Evolutionary conservation across 2,888 invertebrate species (phyloP).

Genomic region (Nomada flava): DNA sequence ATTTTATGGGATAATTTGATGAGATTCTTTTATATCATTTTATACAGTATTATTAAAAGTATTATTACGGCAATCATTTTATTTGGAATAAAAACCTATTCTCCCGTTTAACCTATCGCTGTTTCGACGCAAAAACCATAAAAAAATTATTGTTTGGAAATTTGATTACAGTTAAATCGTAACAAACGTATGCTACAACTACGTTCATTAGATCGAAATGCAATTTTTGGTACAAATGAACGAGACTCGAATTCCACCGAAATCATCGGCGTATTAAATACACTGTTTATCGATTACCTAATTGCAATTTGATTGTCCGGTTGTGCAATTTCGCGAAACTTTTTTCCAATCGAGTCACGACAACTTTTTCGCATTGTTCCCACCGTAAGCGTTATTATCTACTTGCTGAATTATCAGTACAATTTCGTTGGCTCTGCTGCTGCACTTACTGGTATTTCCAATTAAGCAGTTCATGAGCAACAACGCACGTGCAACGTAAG

Average conservation of each 20-base stretch:
- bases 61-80: background rate
- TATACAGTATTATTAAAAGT: too few species aligned
- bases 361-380: background rate
- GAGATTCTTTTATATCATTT: too few species aligned
- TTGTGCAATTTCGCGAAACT: background rate
- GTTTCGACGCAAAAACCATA: background rate
- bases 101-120: background rate
- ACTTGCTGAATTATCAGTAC: background rate
- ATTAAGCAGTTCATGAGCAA: constrained; percentile 7
- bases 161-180: background rate
- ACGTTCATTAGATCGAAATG: background rate
- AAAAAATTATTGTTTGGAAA: background rate
- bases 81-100: background rate
- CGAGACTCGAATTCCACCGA: background rate
- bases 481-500: constrained; percentile 10
- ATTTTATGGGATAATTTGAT: too few species aligned
- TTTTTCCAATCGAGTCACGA: too few species aligned
- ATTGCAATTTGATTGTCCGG: background rate
- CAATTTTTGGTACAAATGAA: too few species aligned
- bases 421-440: background rate
- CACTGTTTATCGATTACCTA: too few species aligned
- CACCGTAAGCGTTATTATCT: background rate
- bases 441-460: constrained; percentile 24
- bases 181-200: background rate
- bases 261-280: too few species aligned